Evolutionary conservation across 2,888 invertebrate genomes (phyloP), one percentile per base, ranked within the genome.

Genomic region (Horisme vitalbata): DNA sequence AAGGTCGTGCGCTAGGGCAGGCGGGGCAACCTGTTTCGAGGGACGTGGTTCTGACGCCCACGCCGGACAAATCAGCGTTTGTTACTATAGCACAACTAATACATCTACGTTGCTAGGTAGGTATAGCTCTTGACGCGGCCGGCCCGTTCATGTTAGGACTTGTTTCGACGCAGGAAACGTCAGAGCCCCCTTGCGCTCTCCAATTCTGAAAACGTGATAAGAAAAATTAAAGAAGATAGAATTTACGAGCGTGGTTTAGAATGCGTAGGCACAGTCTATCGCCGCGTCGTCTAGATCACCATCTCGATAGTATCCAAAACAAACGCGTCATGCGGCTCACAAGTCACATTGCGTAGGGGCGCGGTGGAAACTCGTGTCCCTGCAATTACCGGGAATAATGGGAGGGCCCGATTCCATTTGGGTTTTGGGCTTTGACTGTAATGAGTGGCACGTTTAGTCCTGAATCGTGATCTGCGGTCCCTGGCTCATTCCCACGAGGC

Each of bases 1-100:
- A 84, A 75, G 64, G 64, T 68, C 69, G 71, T 70, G 75, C 69
- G 81, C 79, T 78, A 78, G 80, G 73, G 71, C 77, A 70, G 60
- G 68, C 75, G 72, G 68, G 69, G 68, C 79, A 88, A 89, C 88
- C 86, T 83, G 88, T 89, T 89, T 83, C 76, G 78, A 71, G 74
- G 69, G 69, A 69, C 75, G 75, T 69, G 61, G 67, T 60, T 56
- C 64, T 61, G 56, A 71, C 82, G 79, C 85, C 86, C 72, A 84
- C 87, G 82, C 77, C 79, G 77, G 73, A 83, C 85, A 87, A 88
- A 87, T 83, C 88, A 79, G 80, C 83, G 80, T 75, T 72, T 71
- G 75, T 76, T 52, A 51, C 54, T 54, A 52, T 54, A 41, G 5
- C 15, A 23, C 15, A 34, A 24, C 33, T 33, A 67, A 67, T 68